These are phyloP conservation scores for Eurypyga helias DNA, from an alignment of 2,113 vertebrate species.

Conservation along the genomic window DNA sequence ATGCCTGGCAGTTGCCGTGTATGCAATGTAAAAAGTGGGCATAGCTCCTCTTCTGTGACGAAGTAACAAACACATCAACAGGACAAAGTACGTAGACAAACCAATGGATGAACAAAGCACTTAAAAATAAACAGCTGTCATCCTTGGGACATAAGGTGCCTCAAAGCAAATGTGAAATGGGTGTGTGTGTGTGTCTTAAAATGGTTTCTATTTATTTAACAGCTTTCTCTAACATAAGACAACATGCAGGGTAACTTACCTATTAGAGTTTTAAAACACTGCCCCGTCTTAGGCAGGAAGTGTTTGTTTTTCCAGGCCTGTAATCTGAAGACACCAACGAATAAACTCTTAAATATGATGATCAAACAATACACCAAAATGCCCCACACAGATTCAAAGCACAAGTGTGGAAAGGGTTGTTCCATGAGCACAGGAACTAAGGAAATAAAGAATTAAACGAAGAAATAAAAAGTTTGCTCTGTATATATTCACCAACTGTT, in stretches of 20 bases:
- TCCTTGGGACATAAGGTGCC: background rate
- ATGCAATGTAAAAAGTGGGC: background rate
- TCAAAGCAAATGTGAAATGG: background rate
- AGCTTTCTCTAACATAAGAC: background rate
- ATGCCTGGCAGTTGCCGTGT: fast-evolving
- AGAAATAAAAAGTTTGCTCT: background rate
- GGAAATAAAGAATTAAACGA: background rate
- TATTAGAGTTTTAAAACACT: background rate
- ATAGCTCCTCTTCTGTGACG: background rate
- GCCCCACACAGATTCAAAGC: background rate
- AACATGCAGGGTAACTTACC: background rate
- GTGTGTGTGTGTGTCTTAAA: too few relatives aligned
- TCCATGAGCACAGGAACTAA: background rate
- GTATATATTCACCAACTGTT: background rate
- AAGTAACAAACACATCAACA: background rate
- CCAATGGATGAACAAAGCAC: background rate
- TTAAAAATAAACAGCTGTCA: background rate
- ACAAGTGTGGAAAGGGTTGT: background rate
- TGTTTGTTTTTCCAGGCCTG: background rate
- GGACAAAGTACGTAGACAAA: background rate
- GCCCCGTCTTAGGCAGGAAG: background rate
- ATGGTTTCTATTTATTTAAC: background rate
- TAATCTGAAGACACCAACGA: background rate
- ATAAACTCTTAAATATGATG: background rate
- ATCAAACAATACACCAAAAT: background rate